Evolutionary conservation across 2,888 invertebrate species (phyloP).

Genomic region (Nymphalis urticae): DNA sequence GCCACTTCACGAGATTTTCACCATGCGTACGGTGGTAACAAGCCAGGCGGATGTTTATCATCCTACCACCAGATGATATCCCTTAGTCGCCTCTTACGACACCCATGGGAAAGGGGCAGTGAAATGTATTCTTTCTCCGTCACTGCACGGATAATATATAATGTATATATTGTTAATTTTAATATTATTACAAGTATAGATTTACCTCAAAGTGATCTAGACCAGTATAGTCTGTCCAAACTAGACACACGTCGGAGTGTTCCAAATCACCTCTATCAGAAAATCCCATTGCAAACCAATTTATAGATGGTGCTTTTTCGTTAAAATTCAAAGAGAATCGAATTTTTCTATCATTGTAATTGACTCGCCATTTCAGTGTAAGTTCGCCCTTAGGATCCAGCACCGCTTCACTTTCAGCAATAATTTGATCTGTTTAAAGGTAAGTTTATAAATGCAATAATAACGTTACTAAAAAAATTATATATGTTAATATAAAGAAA

Average conservation of each 20-base stretch:
- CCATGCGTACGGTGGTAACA: too few species aligned
- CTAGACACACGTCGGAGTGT: slow-evolving; percentile 90
- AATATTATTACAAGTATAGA: background rate
- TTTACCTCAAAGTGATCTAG: slow-evolving; percentile 74
- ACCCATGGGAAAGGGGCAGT: too few species aligned
- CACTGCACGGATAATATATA: too few species aligned
- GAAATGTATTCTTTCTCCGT: too few species aligned
- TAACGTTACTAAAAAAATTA: too few species aligned
- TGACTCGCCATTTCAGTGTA: slow-evolving; percentile 67
- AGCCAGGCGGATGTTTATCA: too few species aligned
- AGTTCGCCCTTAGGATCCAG: slow-evolving; percentile 69
- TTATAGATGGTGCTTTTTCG: slow-evolving; percentile 65
- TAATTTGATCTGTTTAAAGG: slow-evolving; percentile 45
- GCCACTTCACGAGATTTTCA: too few species aligned
- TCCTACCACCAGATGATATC: too few species aligned
- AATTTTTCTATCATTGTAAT: slow-evolving; percentile 60
- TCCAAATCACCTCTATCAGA: slow-evolving; percentile 88
- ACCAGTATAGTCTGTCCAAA: slow-evolving; percentile 88
- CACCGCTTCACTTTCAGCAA: slow-evolving; percentile 69
- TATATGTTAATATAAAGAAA: too few species aligned
- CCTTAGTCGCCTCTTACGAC: too few species aligned
- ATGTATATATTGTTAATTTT: too few species aligned
- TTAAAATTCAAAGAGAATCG: slow-evolving; percentile 79
- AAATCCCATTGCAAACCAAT: slow-evolving; percentile 93
- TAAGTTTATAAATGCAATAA: slow-evolving; percentile 17